These are phyloP conservation scores for Riptortus pedestris DNA, from an alignment of 1,140 invertebrate species.

Conservation along the genomic window DNA sequence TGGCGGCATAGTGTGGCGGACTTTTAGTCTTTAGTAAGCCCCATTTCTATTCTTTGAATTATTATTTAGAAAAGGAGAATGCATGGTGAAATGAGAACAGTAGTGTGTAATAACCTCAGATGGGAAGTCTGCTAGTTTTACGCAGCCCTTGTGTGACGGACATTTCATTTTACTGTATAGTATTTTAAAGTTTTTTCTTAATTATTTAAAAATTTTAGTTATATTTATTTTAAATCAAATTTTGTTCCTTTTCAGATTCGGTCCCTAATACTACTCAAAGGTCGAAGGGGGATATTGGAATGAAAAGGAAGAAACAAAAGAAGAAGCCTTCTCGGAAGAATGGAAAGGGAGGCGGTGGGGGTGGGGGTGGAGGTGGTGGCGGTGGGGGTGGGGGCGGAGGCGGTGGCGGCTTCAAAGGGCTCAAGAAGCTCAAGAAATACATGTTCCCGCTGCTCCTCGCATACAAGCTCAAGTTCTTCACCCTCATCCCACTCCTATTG, in stretches of 20 bases:
- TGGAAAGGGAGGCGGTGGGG: not conserved
- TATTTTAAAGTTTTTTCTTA: no score
- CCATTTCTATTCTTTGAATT: no score
- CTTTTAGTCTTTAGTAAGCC: no score
- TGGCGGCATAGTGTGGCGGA: no score
- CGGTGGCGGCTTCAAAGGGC: conserved; percentile 38
- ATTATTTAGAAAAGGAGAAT: no score
- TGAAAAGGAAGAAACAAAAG: conserved; percentile 18
- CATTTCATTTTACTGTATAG: no score
- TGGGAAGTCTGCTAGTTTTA: no score
- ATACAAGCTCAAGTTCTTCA: conserved; percentile 72
- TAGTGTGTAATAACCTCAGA: no score
- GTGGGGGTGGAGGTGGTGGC: not conserved
- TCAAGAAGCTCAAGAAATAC: conserved; percentile 50
- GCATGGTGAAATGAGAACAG: no score
- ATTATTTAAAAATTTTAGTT: no score
- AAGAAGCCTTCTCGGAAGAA: conserved; percentile 1
- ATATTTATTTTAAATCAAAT: no score
- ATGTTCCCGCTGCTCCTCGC: conserved; percentile 62
- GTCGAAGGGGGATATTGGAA: conserved; percentile 16
- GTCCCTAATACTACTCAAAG: conserved; percentile 16
- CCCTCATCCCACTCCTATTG: conserved; percentile 60
- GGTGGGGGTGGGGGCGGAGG: conserved; percentile 15
- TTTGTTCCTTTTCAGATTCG: not conserved
- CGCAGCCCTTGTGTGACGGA: no score